Evolutionary conservation across 2,888 invertebrate genomes (phyloP), one percentile per base, ranked within the genome.

Genomic region (Choreutis nemorana): DNA sequence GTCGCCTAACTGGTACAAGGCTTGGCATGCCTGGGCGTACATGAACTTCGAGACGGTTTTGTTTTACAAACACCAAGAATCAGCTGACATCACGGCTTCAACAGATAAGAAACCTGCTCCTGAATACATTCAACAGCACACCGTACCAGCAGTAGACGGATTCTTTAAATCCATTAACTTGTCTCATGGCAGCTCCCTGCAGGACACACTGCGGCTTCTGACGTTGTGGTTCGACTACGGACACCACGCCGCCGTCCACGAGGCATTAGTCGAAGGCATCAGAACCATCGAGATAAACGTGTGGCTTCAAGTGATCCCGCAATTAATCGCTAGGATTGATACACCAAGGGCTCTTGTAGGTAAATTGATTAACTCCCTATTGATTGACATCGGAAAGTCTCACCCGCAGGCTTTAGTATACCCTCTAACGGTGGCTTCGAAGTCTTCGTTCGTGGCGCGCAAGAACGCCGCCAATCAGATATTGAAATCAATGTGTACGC

Each of bases 191-290:
- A 96, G 92, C 59, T 95, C 97, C 2, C 80, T 99, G 15, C 98
- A 99, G 68, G 98, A 99, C 52, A 98, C 97, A 0, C 78, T 99
- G 10, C 84, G 97, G n/a, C 73, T 99, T 33, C 68, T 99, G 21
- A 98, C 98, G 0, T 73, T 99, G 1, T 98, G 98, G 96, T 99
- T 99, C 58, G 98, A 99, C 57, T 96, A 96, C 55, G 98, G 97
- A 0, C 94, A 97, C 40, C 89, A 91, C 71, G 86, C 90, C 0
- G 93, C 94, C 44, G 97, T 99, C 0, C 91, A 95, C 55, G 95
- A 97, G 40, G 95, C 96, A 0, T 84, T 99, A 21, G 84, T 89
- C 1, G 96, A 95, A 45, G 97, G 97, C 1, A 90, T 98, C 41
- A 86, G 92, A 43, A 85, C 91, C 2, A 96, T 98, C 22, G 95